Conservation (phyloP, 1,140 invertebrate species). For the Amphibalanus amphitrite region DNA sequence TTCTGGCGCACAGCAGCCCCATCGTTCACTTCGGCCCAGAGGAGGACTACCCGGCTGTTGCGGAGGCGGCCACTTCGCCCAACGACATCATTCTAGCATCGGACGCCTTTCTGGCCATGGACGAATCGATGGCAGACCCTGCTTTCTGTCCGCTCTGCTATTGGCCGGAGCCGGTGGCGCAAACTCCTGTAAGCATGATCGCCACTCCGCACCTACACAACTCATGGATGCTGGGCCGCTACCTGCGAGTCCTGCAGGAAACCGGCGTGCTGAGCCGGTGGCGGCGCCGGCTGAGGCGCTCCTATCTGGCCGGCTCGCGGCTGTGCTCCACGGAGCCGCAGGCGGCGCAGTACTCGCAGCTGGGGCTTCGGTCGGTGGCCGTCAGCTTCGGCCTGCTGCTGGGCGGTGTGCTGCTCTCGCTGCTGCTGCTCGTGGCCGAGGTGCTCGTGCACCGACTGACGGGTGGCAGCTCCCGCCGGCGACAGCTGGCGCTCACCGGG, state of each 20-base stretch:
- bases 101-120: neutral
- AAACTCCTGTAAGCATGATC: neutral
- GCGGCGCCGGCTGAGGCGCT: neutral
- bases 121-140: neutral
- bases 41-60: neutral
- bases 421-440: neutral
- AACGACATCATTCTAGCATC: neutral
- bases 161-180: neutral
- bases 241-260: neutral
- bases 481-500: no score
- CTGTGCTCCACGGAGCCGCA: neutral
- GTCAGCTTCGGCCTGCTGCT: neutral
- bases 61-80: neutral
- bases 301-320: neutral
- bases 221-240: neutral
- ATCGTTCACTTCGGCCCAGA: neutral
- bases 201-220: neutral
- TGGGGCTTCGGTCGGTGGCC: neutral
- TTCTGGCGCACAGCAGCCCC: neutral
- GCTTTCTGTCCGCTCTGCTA: neutral
- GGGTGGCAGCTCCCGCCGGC: no score
- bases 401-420: neutral
- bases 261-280: neutral
- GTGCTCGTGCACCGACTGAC: neutral
- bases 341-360: neutral